Percentiles rank a stretch among this genome's conserved stretches.
These are phyloP conservation scores for Drosophila mayri DNA, from an alignment of 1,140 invertebrate genomes.

Conservation along the genomic window DNA sequence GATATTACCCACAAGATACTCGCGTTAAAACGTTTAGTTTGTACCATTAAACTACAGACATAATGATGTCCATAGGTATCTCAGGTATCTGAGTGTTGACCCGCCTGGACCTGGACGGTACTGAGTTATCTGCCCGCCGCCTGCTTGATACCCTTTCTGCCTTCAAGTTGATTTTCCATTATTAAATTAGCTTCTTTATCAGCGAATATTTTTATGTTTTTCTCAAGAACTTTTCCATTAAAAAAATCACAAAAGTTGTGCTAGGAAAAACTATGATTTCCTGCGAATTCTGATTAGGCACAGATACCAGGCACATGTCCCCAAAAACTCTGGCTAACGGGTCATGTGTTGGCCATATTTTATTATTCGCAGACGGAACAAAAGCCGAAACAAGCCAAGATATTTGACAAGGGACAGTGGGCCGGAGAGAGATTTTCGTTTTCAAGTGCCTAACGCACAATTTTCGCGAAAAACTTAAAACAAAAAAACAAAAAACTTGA, in stretches of 20 bases:
- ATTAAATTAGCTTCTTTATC: neutral
- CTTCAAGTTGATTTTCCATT: constrained; percentile 16
- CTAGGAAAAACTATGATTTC: constrained; percentile 42
- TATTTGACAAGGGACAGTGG: constrained; percentile 47
- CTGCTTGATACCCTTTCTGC: constrained; percentile 2
- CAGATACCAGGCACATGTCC: constrained; percentile 53
- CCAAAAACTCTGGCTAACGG: constrained; percentile 46
- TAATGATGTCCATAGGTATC: constrained; percentile 35
- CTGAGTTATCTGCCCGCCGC: neutral
- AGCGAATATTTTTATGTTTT: constrained; percentile 3
- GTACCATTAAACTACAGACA: constrained; percentile 63
- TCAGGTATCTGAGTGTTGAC: constrained; percentile 32
- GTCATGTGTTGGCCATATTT: constrained; percentile 79
- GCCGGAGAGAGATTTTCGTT: constrained; percentile 54
- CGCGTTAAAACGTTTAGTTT: constrained; percentile 67
- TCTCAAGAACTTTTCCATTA: constrained; percentile 53
- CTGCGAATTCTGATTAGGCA: constrained; percentile 49
- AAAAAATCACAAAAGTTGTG: constrained; percentile 3
- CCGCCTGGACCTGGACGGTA: constrained; percentile 13
- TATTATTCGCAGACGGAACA: constrained; percentile 41
- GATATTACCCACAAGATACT: constrained; percentile 20
- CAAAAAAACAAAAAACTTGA: constrained; percentile 66
- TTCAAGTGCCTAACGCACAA: constrained; percentile 60
- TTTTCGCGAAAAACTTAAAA: constrained; percentile 79
- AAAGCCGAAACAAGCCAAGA: constrained; percentile 25